phyloP scores from a whole-genome alignment of 2,888 invertebrate genomes.

The Glaucopsyche alexis region DNA sequence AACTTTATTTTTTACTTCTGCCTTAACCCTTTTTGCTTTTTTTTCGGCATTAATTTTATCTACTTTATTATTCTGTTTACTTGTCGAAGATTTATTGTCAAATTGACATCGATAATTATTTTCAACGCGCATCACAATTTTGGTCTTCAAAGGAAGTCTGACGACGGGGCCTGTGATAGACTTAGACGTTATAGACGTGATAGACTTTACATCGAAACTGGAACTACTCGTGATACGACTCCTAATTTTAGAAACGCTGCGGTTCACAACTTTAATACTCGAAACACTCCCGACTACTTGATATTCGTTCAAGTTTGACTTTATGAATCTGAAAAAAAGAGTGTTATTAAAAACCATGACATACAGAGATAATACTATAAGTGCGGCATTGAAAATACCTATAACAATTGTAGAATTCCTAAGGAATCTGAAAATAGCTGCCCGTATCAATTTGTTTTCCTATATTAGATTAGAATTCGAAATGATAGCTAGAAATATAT shows the following conservation, averaged over 20 bases:
- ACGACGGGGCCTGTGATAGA: constrained; percentile 55
- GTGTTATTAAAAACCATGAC: constrained; percentile 19
- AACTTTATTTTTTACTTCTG: constrained; percentile 50
- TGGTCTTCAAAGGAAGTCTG: constrained; percentile 56
- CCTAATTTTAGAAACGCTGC: not conserved
- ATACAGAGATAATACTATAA: constrained; percentile 10
- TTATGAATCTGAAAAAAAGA: constrained; percentile 41
- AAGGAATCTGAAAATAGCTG: constrained; percentile 26
- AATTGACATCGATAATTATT: constrained; percentile 33
- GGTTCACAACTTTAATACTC: constrained; percentile 17
- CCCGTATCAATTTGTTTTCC: constrained; percentile 25
- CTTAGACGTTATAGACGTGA: constrained; percentile 39
- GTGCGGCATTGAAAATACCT: not conserved
- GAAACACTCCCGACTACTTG: not conserved
- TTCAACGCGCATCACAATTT: constrained; percentile 57
- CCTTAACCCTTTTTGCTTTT: constrained; percentile 40
- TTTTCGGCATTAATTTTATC: constrained; percentile 39
- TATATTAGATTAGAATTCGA: constrained; percentile 7
- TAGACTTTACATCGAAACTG: constrained; percentile 41
- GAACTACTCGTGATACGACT: not conserved
- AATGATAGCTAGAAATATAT: constrained; percentile 16
- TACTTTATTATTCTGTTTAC: not conserved
- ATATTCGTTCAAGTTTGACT: constrained; percentile 37
- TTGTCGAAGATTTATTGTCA: not conserved
- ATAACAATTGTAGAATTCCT: constrained; percentile 1